These are phyloP conservation scores for Stylophora pistillata DNA, from an alignment of 64 coral and sea anemone species.

Conservation along the genomic window DNA sequence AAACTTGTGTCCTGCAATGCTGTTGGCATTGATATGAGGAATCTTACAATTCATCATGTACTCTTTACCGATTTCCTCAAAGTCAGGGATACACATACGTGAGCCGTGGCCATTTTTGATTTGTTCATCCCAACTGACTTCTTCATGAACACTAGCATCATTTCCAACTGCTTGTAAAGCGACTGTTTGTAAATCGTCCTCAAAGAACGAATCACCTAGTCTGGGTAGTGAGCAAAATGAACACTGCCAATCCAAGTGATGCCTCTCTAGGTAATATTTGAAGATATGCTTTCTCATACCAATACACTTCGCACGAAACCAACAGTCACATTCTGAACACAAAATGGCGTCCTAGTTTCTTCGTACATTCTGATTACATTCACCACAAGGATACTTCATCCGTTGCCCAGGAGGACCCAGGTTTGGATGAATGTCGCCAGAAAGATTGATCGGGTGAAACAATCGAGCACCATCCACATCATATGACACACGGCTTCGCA, in stretches of 20 bases:
- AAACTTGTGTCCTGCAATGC: not conserved
- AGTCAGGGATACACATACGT: not conserved
- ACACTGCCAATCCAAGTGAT: slow-evolving; percentile 9
- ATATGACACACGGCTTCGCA: slow-evolving; percentile 1
- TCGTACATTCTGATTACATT: slow-evolving; percentile 31
- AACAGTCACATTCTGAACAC: slow-evolving; percentile 48
- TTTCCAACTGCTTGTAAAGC: not conserved
- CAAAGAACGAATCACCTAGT: not conserved
- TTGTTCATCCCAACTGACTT: not conserved
- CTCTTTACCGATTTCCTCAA: slow-evolving; percentile 9
- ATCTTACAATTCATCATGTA: slow-evolving; percentile 13
- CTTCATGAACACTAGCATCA: not conserved
- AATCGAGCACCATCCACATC: slow-evolving; percentile 26
- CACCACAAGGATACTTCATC: slow-evolving; percentile 48
- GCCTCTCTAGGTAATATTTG: slow-evolving; percentile 46
- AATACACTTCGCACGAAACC: slow-evolving; percentile 59
- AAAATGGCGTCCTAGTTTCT: slow-evolving; percentile 60
- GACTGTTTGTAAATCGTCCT: no score
- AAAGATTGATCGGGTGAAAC: slow-evolving; percentile 35
- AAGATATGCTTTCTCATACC: slow-evolving; percentile 44
- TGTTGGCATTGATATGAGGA: slow-evolving; percentile 24
- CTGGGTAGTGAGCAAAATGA: slow-evolving; percentile 8
- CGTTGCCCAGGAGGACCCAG: slow-evolving; percentile 6
- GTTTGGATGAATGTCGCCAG: slow-evolving; percentile 61
- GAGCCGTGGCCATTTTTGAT: not conserved